Conservation (phyloP, 2,888 invertebrate genomes). For the Sylvicola cinctus region DNA sequence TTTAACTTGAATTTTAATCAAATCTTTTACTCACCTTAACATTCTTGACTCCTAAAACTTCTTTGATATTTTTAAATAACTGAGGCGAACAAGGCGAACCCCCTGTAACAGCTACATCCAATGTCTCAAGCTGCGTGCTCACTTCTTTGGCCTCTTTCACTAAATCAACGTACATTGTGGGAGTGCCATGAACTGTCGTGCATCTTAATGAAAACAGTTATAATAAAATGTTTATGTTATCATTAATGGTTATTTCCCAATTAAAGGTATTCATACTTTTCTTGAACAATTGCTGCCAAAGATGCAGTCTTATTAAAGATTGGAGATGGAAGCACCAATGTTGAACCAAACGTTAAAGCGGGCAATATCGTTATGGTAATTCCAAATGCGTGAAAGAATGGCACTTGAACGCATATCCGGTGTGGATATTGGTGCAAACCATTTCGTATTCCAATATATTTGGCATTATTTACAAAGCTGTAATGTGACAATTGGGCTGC, state of each 20-base stretch:
- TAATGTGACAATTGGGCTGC: constrained; percentile 54
- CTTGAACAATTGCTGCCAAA: constrained; percentile 38
- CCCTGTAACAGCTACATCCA: constrained; percentile 40
- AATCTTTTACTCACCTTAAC: constrained; percentile 25
- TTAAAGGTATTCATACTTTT: constrained; percentile 29
- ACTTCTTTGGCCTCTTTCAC: constrained; percentile 30
- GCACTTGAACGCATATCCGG: not conserved
- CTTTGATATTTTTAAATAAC: constrained; percentile 30
- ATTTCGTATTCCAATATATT: constrained; percentile 36
- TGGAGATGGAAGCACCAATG: not conserved
- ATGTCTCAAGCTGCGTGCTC: constrained; percentile 25
- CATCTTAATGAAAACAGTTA: constrained; percentile 29
- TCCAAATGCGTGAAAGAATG: not conserved
- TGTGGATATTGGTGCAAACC: constrained; percentile 13
- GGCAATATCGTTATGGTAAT: not conserved
- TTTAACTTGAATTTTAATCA: not conserved
- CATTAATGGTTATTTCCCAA: not conserved
- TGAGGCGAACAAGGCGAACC: constrained; percentile 50
- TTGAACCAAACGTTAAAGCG: not conserved
- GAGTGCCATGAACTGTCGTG: constrained; percentile 51
- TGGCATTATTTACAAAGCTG: constrained; percentile 58
- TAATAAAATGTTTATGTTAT: not conserved
- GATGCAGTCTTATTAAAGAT: constrained; percentile 37
- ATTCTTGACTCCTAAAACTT: constrained; percentile 26
- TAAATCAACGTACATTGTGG: constrained; percentile 72